Evolutionary conservation across 2,888 invertebrate genomes (phyloP), one percentile per base, ranked within the genome.

Genomic region (Mantis religiosa): DNA sequence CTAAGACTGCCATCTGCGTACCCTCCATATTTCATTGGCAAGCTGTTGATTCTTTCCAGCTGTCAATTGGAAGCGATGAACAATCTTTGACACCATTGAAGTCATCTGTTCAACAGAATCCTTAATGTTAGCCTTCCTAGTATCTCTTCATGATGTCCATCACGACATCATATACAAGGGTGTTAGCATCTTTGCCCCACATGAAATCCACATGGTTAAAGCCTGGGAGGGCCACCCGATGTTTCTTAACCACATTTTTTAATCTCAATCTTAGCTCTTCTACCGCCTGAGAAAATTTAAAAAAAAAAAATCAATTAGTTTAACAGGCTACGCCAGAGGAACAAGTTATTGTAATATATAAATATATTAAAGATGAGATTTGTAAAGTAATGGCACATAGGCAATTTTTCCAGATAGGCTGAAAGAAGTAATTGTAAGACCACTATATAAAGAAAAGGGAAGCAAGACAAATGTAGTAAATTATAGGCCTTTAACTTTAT

Each of bases 171-270:
- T 87, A 89, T 9, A 89, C 83, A n/a, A 87, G 47, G 25, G 86
- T 81, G 14, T 81, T 86, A 12, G 30, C 86, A 15, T 83, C 81
- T 47, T 88, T 88, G n/a, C 88, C 95, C 91, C 94, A 95, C 8
- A 95, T 93, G 90, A 95, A 94, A 91, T 95, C 95, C 85, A 95
- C 91, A 91, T 95, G 95, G 91, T 94, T 95, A 91, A 94, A 95
- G 88, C 93, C 92, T 6, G 92, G 91, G 86, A 94, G 91, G 0
- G 94, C 92, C 3, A 96, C 93, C 87, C 93, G 28, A 83, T 30
- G 27, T 83, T 83, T 83, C 28, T 27, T 4, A 71, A 20, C 4
- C 54, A 54, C 54, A 25, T 71, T 3, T 71, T 71, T 71, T 20
- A 71, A 3, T 71, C 6, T 71, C 28, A 15, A 25, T 15, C n/a